Evolutionary conservation across 2,797 vertebrate genomes (phyloP).

Genomic region (Notolabrus celidotus): DNA sequence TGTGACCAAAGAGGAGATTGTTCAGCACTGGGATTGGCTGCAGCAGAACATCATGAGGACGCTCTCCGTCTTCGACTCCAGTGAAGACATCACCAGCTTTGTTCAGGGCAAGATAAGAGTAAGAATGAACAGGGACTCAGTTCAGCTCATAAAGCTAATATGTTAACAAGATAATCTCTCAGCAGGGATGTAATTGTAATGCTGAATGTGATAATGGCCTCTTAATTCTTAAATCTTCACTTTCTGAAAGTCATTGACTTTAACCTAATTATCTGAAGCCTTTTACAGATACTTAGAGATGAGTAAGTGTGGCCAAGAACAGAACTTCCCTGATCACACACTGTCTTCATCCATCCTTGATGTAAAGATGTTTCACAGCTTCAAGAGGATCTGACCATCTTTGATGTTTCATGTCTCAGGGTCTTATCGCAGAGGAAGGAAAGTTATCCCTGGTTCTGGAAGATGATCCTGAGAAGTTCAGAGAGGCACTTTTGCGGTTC

Average conservation of each 20-base stretch:
- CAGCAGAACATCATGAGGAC: constrained; percentile 97
- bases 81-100: constrained; percentile 98
- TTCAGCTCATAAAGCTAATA: constrained; percentile 2
- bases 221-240: not conserved
- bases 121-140: constrained; percentile 61
- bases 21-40: constrained; percentile 97
- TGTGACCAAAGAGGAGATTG: constrained; percentile 94
- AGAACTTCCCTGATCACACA: not conserved
- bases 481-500: constrained; percentile 95
- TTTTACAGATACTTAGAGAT: not conserved
- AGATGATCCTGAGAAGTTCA: constrained; percentile 95
- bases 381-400: not conserved
- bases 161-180: constrained; percentile 2
- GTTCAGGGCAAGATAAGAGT: constrained; percentile 98
- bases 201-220: not conserved
- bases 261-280: not conserved
- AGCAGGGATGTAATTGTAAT: not conserved
- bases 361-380: not conserved
- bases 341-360: not conserved
- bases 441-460: constrained; percentile 90
- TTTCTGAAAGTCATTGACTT: not conserved
- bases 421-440: constrained; percentile 96
- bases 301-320: not conserved
- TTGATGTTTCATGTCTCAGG: constrained; percentile 77
- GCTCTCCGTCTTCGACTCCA: constrained; percentile 96